Conservation (phyloP, 2,888 invertebrate species). For the Calameuta pallipes region DNA sequence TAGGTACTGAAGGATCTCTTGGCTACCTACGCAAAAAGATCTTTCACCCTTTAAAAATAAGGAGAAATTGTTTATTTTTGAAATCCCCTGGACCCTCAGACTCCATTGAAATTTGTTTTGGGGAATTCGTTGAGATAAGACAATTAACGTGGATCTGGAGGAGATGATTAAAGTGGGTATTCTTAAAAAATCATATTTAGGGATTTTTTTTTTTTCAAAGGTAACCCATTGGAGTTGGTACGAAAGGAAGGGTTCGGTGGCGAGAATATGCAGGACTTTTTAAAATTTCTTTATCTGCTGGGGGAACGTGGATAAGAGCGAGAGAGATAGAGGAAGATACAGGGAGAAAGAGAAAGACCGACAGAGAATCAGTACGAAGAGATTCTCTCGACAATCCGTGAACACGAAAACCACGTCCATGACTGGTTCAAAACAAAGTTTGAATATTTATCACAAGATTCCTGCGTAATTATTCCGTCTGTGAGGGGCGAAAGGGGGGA, state of each 20-base stretch:
- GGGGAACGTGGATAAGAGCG: not conserved
- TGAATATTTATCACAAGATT: slow-evolving; percentile 9
- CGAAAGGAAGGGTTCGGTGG: not conserved
- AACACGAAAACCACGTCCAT: not conserved
- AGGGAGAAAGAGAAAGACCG: too few relatives aligned
- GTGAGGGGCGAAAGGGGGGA: not conserved
- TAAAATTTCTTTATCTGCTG: not conserved
- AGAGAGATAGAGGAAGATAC: too few relatives aligned
- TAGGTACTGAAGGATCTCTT: not conserved
- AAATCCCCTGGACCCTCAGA: not conserved
- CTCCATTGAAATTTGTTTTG: not conserved
- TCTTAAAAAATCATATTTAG: not conserved
- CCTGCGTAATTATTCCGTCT: slow-evolving; percentile 5
- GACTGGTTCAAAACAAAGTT: not conserved
- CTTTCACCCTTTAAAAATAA: not conserved
- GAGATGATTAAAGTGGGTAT: not conserved
- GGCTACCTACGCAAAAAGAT: not conserved
- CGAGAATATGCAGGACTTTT: not conserved
- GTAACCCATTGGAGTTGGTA: too few relatives aligned
- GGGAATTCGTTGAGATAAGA: not conserved
- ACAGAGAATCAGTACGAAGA: not conserved
- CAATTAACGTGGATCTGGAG: not conserved
- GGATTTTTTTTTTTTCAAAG: not conserved
- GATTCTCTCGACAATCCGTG: not conserved
- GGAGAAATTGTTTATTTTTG: not conserved